A percentile compares a stretch with the other conserved stretches of the same genome.
phyloP scores from a whole-genome alignment of 2,888 invertebrate species.

The Nymphalis polychloros region DNA sequence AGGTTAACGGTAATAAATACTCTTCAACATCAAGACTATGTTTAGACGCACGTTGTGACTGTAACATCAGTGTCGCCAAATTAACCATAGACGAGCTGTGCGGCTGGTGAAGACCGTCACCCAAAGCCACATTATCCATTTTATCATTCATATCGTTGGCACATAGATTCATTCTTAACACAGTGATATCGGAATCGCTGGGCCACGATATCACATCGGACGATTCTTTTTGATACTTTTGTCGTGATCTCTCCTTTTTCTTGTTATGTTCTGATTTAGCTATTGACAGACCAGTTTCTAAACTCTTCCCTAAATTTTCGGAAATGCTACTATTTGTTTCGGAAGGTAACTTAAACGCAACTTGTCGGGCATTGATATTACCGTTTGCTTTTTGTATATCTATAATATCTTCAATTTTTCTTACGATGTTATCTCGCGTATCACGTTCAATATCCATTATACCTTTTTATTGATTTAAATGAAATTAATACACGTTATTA shows the following conservation, averaged over 20 bases:
- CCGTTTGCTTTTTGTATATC: conserved; percentile 74
- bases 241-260: conserved; percentile 54
- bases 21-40: conserved; percentile 68
- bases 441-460: conserved; percentile 54
- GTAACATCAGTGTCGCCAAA: conserved; percentile 78
- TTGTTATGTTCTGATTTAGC: conserved; percentile 45
- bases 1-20: conserved; percentile 79
- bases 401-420: conserved; percentile 74
- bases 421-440: conserved; percentile 53
- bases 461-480: conserved; percentile 34
- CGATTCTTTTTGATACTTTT: conserved; percentile 52
- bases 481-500: conserved; percentile 13
- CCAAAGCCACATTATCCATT: conserved; percentile 70
- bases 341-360: conserved; percentile 62
- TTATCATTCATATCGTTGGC: conserved; percentile 69
- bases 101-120: conserved; percentile 80
- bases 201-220: conserved; percentile 74
- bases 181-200: conserved; percentile 83
- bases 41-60: conserved; percentile 64
- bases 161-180: conserved; percentile 75
- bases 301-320: conserved; percentile 56
- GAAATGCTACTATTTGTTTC: conserved; percentile 54
- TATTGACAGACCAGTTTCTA: conserved; percentile 61
- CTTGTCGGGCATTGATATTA: conserved; percentile 55
- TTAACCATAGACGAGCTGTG: conserved; percentile 83